Evolutionary conservation across 2,888 invertebrate species (phyloP), one percentile per base, ranked within the genome.

Genomic region (Athrips mouffetella): DNA sequence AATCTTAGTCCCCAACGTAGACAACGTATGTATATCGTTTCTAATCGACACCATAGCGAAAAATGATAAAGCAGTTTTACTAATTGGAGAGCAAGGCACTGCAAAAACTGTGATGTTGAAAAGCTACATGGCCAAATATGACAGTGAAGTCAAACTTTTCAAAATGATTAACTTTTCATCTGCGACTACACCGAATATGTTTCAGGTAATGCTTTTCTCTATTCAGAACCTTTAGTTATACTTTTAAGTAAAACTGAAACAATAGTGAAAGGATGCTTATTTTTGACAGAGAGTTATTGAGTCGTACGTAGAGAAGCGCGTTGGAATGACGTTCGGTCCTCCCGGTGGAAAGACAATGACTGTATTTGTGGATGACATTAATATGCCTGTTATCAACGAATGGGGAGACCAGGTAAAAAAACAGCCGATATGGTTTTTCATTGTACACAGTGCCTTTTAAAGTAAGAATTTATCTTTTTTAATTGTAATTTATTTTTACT

Each of bases 101-200:
- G 97, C 95, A 0, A 97, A 97, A 80, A 96, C 97, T 8, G 96
- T 96, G 0, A 96, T 97, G 95, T 91, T 96, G 40, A 95, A 95
- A 74, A 92, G 94, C 53, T 96, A 92, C 63, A 92, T 96, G 91
- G 77, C 90, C 3, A 89, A 89, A 21, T 94, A 94, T 66, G 93
- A 97, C 75, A 93, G 93, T 2, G 96, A 96, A 63, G 89, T 89
- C 30, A 94, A 95, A 72, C 70, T 96, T 27, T 93, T 89, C 57
- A 97, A 96, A 77, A 92, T 93, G 57, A 93, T 96, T 53, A 97
- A 96, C 73, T 97, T 97, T 80, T 97, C 96, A 4, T 96, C 96
- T 23, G 96, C 96, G 2, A 96, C 96, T 0, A 96, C 96, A 0
- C 96, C 96, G 0, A 94, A 96, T 71, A 94, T 96, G 94, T 95